Evolutionary conservation across 2,797 vertebrate genomes (phyloP), one percentile per base, ranked within the genome.

Genomic region (Toxotes lorentzi): DNA sequence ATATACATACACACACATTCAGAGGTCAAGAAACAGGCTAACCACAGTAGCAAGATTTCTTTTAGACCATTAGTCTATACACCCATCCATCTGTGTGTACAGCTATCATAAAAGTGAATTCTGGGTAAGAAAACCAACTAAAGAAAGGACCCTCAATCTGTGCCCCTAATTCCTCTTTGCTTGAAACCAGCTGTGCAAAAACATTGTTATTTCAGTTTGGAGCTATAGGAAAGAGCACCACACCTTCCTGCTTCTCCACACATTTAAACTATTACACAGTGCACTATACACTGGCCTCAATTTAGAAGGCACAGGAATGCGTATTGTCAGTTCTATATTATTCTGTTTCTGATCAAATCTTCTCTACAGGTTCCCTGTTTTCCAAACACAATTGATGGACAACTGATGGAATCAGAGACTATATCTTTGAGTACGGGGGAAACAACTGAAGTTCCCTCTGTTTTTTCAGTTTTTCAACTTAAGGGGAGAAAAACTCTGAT

Each of bases 21-120:
- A 50, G 11, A 54, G 70, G 41, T 67, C 51, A 58, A 67, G 45
- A 45, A 67, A 76, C 2, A 63, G 38, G 10, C 16, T 30, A 48
- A 56, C 41, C 70, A 69, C 24, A 61, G 70, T 32, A 54, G 35
- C 65, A 61, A 54, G 8, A 47, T 35, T 41, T 21, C 19, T 65
- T 59, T 65, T 24, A 50, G 56, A 48, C n/a, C 34, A 47, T 34
- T 47, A 27, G 66, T 38, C 45, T 56, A 48, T 48, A 43, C 48
- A 63, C 7, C 38, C 4, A 38, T 51, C 3, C 7, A 70, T 72
- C 59, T 23, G 17, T 14, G 24, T 5, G 62, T 43, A 16, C n/a
- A 63, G 71, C 19, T 60, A 75, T 8, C 3, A 38, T 80, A 2
- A 56, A 71, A 61, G 17, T n/a, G 19, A 67, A 34, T 58, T 48